Evolutionary conservation across 2,797 vertebrate species (phyloP).

Genomic region (Streptopelia turtur): DNA sequence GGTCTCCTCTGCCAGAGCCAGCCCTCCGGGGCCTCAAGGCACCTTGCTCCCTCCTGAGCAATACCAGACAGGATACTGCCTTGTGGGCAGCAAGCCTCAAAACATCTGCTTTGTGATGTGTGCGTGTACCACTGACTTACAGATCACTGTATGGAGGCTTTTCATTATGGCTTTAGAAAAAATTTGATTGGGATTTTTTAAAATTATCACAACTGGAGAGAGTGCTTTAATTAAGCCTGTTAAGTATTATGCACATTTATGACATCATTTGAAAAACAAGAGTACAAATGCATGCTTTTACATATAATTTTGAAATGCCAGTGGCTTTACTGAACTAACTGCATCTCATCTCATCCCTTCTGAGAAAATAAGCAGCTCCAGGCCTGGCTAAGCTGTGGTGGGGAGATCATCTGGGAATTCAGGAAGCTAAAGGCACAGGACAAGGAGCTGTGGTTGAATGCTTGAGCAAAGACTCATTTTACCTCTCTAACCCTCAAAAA

Average conservation of each 20-base stretch:
- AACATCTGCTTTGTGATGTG: not conserved
- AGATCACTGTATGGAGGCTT: not conserved
- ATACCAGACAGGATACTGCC: not conserved
- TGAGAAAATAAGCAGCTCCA: slow-evolving; percentile 53
- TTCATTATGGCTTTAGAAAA: not conserved
- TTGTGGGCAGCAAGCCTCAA: not conserved
- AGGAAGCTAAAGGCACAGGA: slow-evolving; percentile 54
- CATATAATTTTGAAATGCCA: not conserved
- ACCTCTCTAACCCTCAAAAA: slow-evolving; percentile 32
- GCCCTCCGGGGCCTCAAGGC: not conserved
- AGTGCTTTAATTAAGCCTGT: not conserved
- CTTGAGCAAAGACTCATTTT: slow-evolving; percentile 58
- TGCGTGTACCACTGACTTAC: not conserved
- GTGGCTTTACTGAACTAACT: not conserved
- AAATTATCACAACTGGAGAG: not conserved
- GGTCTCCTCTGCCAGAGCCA: accelerated
- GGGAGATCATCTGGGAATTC: slow-evolving; percentile 65
- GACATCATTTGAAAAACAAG: not conserved
- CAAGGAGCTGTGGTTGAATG: slow-evolving; percentile 62
- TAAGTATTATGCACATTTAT: not conserved
- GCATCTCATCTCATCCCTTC: not conserved
- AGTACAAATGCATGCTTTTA: not conserved
- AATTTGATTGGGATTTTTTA: not conserved
- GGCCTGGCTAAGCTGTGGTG: slow-evolving; percentile 26
- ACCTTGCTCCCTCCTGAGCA: not conserved